phyloP scores from a whole-genome alignment of 2,888 invertebrate species.

The Pseudococcus viburni region DNA sequence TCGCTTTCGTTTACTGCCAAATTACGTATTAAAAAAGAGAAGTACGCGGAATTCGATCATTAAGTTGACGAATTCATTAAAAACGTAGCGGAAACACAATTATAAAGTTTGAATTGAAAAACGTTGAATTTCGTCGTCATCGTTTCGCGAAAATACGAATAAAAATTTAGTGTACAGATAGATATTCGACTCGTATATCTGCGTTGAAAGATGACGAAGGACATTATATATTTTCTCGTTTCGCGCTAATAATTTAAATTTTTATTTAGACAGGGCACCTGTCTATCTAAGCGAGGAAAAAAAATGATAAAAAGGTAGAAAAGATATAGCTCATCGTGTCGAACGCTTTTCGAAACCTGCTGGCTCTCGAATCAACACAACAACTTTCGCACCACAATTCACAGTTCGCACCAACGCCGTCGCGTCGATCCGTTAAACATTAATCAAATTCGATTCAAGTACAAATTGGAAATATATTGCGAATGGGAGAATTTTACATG shows the following conservation, averaged over 20 bases:
- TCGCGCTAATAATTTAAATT: constrained; percentile 41
- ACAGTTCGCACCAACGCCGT: not conserved
- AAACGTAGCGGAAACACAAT: not conserved
- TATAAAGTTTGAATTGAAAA: constrained; percentile 40
- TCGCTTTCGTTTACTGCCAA: not conserved
- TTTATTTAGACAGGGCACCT: not conserved
- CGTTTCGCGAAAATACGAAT: not conserved
- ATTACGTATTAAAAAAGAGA: not conserved
- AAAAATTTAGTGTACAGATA: constrained; percentile 1
- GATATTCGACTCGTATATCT: not conserved
- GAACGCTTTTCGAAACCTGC: not conserved
- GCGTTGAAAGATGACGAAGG: not conserved
- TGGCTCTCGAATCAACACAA: not conserved
- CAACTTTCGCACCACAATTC: constrained; percentile 13
- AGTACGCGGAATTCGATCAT: not conserved
- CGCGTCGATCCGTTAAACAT: constrained; percentile 32
- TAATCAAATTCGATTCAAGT: constrained; percentile 55
- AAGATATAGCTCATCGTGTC: not conserved
- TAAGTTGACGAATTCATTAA: constrained; percentile 37
- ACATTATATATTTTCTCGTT: constrained; percentile 34
- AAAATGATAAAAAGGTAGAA: not conserved
- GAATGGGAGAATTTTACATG: constrained; percentile 42
- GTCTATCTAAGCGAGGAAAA: too few species aligned
- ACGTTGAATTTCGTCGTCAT: constrained; percentile 28
- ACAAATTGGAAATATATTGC: constrained; percentile 56